A percentile compares a stretch with the other conserved stretches of the same genome.
These are phyloP conservation scores for Drosophila neonasuta DNA, from an alignment of 2,888 invertebrate species.

Conservation along the genomic window DNA sequence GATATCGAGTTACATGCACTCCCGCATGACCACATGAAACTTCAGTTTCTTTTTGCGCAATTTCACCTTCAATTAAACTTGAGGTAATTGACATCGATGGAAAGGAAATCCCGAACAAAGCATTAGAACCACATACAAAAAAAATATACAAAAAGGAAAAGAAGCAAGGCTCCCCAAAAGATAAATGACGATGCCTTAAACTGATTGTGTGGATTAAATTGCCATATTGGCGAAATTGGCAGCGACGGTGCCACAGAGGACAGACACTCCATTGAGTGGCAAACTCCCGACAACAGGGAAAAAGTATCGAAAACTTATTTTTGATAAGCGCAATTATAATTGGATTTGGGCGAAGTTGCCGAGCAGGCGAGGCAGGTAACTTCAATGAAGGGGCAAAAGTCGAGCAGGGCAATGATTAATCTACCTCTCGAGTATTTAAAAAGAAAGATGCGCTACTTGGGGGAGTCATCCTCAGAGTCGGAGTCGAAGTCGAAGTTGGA, in stretches of 20 bases:
- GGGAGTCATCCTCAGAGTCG: not conserved
- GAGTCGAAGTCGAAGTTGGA: not conserved
- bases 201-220: conserved; percentile 77
- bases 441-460: conserved; percentile 49
- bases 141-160: conserved; percentile 23
- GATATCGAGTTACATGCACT: conserved; percentile 38
- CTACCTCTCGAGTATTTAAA: conserved; percentile 76
- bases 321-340: conserved; percentile 78
- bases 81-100: conserved; percentile 68
- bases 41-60: conserved; percentile 47
- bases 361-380: conserved; percentile 48
- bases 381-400: conserved; percentile 30
- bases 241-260: conserved; percentile 54
- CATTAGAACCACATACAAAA: conserved; percentile 35
- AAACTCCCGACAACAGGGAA: conserved; percentile 34
- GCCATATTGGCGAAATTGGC: conserved; percentile 77
- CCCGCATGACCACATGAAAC: conserved; percentile 66
- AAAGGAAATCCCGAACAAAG: conserved; percentile 49
- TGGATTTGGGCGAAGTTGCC: conserved; percentile 71
- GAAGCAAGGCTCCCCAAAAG: conserved; percentile 36
- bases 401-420: conserved; percentile 68
- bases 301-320: conserved; percentile 76
- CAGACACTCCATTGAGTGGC: conserved; percentile 8
- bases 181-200: conserved; percentile 77
- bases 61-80: conserved; percentile 78